phyloP scores from a whole-genome alignment of 2,113 vertebrate genomes.

The Myotis davidii region DNA sequence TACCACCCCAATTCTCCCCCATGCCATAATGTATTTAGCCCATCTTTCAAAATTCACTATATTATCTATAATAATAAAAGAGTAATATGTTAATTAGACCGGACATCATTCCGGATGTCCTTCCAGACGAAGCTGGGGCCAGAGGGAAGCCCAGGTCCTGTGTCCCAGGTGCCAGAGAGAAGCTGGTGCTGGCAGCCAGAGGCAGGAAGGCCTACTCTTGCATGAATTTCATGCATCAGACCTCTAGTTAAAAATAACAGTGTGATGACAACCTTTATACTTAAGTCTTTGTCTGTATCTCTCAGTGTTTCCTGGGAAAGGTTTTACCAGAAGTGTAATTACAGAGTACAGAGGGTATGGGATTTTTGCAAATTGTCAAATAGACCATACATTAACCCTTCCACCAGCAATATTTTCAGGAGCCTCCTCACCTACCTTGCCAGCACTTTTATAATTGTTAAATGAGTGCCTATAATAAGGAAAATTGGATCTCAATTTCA shows the following conservation, averaged over 20 bases:
- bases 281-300: not conserved
- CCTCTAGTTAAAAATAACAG: not conserved
- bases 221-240: no score
- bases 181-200: no score
- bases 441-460: not conserved
- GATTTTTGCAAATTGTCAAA: not conserved
- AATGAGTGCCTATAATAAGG: not conserved
- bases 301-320: not conserved
- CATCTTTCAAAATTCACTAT: not conserved
- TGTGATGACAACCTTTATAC: not conserved
- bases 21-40: not conserved
- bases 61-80: no score
- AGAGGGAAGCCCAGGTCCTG: no score
- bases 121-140: no score
- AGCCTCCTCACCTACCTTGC: not conserved
- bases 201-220: no score
- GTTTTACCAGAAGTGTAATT: not conserved
- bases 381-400: not conserved
- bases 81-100: no score
- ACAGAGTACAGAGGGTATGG: not conserved
- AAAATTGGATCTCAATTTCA: not conserved
- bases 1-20: not conserved
- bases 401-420: not conserved
- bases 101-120: no score
- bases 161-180: no score